Conservation (phyloP, 2,797 vertebrate species). For the Peromyscus melanophrys region DNA sequence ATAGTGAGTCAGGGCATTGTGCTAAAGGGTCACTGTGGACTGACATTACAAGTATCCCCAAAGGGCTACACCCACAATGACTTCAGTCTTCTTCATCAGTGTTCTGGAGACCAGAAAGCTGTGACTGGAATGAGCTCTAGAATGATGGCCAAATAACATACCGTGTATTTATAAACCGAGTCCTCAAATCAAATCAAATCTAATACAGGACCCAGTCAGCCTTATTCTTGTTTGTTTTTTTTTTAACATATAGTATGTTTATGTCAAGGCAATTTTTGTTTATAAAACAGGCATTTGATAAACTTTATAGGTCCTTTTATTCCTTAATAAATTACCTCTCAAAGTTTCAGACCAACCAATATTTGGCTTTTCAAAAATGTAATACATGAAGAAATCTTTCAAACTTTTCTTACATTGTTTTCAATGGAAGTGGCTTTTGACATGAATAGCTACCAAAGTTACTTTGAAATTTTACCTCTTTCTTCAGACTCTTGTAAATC, state of each 20-base stretch:
- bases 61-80: not conserved
- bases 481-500: conserved; percentile 49
- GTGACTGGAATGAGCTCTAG: conserved; percentile 21
- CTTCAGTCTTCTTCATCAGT: not conserved
- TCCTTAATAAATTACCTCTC: conserved; percentile 56
- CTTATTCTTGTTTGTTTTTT: not conserved
- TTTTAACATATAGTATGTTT: not conserved
- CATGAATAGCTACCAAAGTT: conserved; percentile 41
- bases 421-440: conserved; percentile 47
- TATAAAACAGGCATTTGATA: conserved; percentile 42
- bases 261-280: conserved; percentile 30
- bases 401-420: conserved; percentile 50
- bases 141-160: not conserved
- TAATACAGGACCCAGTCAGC: not conserved
- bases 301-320: conserved; percentile 37
- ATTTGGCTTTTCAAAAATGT: conserved; percentile 57
- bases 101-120: not conserved
- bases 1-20: not conserved
- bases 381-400: conserved; percentile 46
- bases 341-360: conserved; percentile 53
- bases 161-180: not conserved
- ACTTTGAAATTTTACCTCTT: conserved; percentile 67
- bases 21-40: not conserved
- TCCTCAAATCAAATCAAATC: not conserved
- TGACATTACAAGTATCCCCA: not conserved